These are phyloP conservation scores for Drosophila picticornis DNA, from an alignment of 2,888 invertebrate species.

Conservation along the genomic window DNA sequence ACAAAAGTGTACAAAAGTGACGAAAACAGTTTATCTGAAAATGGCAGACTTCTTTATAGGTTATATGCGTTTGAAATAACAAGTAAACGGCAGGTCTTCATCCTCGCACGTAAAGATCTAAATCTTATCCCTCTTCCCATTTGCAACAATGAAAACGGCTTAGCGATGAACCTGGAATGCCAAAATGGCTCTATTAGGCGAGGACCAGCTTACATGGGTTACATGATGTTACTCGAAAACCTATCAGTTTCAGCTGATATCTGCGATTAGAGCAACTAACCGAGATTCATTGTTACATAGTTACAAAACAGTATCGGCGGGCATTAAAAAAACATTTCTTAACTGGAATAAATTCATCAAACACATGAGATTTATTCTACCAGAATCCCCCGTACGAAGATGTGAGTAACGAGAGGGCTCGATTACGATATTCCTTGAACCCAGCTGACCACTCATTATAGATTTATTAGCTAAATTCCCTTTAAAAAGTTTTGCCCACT, in stretches of 20 bases:
- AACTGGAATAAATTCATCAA: not conserved
- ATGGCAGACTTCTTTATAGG: not conserved
- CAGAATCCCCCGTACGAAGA: not conserved
- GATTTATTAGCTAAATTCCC: not conserved
- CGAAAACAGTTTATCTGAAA: not conserved
- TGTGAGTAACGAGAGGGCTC: not conserved
- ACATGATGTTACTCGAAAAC: not conserved
- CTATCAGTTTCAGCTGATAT: not conserved
- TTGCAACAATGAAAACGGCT: not conserved
- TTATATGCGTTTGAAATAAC: not conserved
- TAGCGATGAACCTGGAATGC: not conserved
- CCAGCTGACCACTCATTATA: not conserved
- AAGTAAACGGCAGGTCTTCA: not conserved
- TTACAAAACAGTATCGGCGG: not conserved
- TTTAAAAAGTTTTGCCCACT: not conserved
- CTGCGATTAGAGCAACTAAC: not conserved
- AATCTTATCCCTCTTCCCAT: not conserved
- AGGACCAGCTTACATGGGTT: no score
- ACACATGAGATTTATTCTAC: not conserved
- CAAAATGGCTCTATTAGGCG: not conserved
- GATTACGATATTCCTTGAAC: not conserved
- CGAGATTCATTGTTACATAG: not conserved
- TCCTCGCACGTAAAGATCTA: not conserved
- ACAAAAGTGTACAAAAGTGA: no score
- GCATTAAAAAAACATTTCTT: not conserved